These are phyloP conservation scores for Aleiodes sp. DNA, from an alignment of 1,140 invertebrate species.

Conservation along the genomic window DNA sequence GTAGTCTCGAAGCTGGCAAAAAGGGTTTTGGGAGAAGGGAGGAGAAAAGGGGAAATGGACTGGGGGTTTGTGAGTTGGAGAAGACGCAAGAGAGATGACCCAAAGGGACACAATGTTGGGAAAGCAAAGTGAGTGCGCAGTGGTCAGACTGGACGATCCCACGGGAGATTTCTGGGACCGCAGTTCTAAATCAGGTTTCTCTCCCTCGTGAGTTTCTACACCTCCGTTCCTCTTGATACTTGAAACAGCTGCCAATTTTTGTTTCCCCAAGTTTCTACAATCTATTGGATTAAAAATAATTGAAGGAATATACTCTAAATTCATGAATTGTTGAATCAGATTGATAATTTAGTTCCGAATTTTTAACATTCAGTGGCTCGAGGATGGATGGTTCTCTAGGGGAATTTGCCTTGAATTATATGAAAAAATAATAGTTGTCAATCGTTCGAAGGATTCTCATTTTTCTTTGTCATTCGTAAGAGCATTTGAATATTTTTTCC, in stretches of 20 bases:
- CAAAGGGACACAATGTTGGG: constrained; percentile 56
- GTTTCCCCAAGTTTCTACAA: not conserved
- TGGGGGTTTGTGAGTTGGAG: not conserved
- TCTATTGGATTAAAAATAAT: not conserved
- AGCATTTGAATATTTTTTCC: too few species aligned
- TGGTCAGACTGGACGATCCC: constrained; percentile 59
- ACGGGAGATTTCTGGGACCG: constrained; percentile 60
- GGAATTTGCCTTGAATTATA: too few species aligned
- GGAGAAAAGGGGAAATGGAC: constrained; percentile 42
- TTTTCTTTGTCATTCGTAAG: too few species aligned
- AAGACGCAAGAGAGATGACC: constrained; percentile 44
- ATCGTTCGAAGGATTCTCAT: too few species aligned
- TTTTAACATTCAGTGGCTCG: too few species aligned
- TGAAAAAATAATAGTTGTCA: too few species aligned
- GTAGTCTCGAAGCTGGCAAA: not conserved
- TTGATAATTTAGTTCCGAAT: too few species aligned
- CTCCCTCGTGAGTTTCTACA: constrained; percentile 54
- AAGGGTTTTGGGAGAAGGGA: constrained; percentile 34
- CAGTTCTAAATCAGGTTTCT: constrained; percentile 65
- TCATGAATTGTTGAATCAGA: too few species aligned
- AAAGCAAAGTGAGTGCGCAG: constrained; percentile 59
- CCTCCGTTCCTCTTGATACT: constrained; percentile 44
- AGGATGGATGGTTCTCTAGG: too few species aligned
- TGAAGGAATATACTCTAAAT: not conserved
- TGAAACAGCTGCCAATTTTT: not conserved